Conservation (phyloP, 1,140 invertebrate species). For the Anthonomus grandis region DNA sequence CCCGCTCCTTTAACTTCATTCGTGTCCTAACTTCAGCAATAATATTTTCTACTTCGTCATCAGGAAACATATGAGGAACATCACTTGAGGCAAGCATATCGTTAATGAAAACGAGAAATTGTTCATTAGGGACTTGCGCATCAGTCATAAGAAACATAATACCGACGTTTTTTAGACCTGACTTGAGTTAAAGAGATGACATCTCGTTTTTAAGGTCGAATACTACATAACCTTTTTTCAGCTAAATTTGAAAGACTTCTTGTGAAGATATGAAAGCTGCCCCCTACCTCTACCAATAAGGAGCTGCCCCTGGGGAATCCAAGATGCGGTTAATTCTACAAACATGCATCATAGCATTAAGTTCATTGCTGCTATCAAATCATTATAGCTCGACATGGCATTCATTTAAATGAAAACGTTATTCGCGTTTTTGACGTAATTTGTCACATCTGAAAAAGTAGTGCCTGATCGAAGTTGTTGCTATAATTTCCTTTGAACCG, state of each 20-base stretch:
- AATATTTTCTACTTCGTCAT: conserved; percentile 95
- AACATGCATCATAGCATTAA: conserved; percentile 95
- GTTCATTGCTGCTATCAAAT: conserved; percentile 94
- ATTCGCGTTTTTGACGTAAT: no score
- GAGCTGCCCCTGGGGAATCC: conserved; percentile 94
- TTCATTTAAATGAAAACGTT: no score
- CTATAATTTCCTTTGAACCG: no score
- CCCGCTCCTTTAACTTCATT: conserved; percentile 87
- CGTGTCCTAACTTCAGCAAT: conserved; percentile 77
- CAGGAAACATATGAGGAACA: conserved; percentile 90
- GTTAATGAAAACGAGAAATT: conserved; percentile 93
- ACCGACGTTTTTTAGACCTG: conserved; percentile 90
- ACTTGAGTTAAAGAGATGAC: conserved; percentile 81
- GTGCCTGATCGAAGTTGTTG: no score
- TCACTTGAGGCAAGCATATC: conserved; percentile 94
- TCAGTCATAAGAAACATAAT: conserved; percentile 96
- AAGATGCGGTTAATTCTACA: conserved; percentile 93
- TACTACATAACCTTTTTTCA: conserved; percentile 93
- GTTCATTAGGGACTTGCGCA: conserved; percentile 92
- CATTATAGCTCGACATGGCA: conserved; percentile 92
- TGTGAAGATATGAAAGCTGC: conserved; percentile 93
- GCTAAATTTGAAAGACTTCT: conserved; percentile 90
- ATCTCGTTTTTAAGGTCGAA: conserved; percentile 86
- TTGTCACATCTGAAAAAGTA: no score
- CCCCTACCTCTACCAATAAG: conserved; percentile 92